Base-by-base conservation (phyloP, 2,113 vertebrate genomes). In the Leptosomus discolor region DNA sequence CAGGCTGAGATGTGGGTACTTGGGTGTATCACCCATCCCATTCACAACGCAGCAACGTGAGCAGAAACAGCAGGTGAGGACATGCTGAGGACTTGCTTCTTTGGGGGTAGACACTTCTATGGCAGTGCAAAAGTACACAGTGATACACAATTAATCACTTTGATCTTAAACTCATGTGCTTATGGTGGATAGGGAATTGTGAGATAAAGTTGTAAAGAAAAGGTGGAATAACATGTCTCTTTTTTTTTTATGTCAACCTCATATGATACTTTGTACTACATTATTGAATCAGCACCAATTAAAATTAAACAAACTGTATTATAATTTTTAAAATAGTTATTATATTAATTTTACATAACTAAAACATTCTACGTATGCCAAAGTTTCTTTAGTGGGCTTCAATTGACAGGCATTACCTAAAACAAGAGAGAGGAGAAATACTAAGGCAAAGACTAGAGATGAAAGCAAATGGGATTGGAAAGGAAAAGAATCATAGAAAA, bases 161-260 rank as follows among this genome's bases (percentile, higher is more conserved):
- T 39, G 21, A 58, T 45, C 41, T 69, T 54, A 64, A 93, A 64
- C 9, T 50, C 3, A 0, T 3, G 10, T 19, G 7, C 48, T 64
- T 54, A 3, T 30, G 10, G 12, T 10, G 0, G 0, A n/a, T 8
- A 39, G 15, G 24, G 19, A 63, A 2, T 15, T 78, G 26, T 63
- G 51, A 64, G 4, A 68, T 45, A 51, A 46, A 48, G 3, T 4
- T 60, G 7, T 23, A 60, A 84, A 60, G 34, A 67, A 76, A 80
- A 87, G 7, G 6, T 60, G 3, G 17, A 80, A 58, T 67, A 91
- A 30, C 22, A 23, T 7, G 8, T 13, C 4, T 26, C 54, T 37
- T 46, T 73, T 68, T 88, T 76, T 30, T 1, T 30, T 56, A 26
- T 50, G 4, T 58, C 21, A 75, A 21, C 4, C 5, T 46, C 8